Evolutionary conservation across 1,140 invertebrate genomes (phyloP).

Genomic region (Pissodes strobi): DNA sequence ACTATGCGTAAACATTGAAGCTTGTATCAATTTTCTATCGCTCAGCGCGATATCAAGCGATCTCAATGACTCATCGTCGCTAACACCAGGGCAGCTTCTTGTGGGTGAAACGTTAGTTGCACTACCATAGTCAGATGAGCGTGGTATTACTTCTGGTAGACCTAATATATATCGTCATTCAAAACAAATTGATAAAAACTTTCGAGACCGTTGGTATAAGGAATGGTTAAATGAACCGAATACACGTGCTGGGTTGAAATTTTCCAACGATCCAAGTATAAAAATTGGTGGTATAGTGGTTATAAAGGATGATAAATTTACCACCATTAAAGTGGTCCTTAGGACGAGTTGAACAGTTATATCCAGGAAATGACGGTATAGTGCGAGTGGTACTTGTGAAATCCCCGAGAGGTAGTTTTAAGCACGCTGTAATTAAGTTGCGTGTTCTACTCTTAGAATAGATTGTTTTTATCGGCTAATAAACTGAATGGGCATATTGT

Average conservation of each 20-base stretch:
- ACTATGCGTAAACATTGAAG: too few species aligned
- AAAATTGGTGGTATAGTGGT: too few species aligned
- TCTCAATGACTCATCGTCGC: neutral
- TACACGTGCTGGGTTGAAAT: neutral
- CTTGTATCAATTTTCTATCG: too few species aligned
- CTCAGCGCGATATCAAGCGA: too few species aligned
- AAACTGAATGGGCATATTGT: too few species aligned
- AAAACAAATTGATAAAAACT: too few species aligned
- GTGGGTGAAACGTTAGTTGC: neutral
- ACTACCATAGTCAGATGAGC: neutral
- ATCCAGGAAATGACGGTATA: too few species aligned
- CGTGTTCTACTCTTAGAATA: too few species aligned
- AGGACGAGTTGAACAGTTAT: neutral
- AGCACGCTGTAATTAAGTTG: too few species aligned
- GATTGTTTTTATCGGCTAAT: too few species aligned
- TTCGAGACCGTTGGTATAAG: neutral
- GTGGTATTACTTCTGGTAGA: neutral
- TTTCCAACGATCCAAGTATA: neutral
- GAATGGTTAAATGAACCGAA: neutral
- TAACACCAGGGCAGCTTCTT: neutral
- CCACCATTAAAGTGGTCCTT: neutral
- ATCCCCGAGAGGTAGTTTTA: too few species aligned
- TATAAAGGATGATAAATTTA: neutral
- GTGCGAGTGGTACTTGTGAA: too few species aligned
- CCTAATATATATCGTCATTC: neutral